Percentiles rank a stretch among this genome's conserved stretches.
Evolutionary conservation across 2,888 invertebrate genomes (phyloP).

Genomic region (Drosophila mayaguana): DNA sequence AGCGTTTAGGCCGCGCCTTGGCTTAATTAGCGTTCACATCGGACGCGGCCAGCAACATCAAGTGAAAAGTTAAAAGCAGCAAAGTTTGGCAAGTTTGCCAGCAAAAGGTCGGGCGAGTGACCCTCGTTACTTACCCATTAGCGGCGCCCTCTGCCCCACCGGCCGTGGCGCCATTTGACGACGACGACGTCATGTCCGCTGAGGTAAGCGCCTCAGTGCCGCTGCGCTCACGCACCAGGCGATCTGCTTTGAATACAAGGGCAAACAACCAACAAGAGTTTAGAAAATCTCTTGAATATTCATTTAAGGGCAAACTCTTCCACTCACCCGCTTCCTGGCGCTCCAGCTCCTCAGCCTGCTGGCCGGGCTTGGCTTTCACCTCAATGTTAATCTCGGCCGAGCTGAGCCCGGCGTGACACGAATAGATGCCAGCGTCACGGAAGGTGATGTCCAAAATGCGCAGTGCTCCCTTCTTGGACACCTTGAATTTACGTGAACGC

Average conservation of each 20-base stretch:
- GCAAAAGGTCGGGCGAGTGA: constrained; percentile 26
- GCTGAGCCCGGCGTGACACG: constrained; percentile 93
- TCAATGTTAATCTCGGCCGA: constrained; percentile 92
- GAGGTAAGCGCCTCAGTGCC: constrained; percentile 84
- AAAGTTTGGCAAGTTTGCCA: constrained; percentile 32
- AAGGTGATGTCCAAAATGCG: constrained; percentile 93
- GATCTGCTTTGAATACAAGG: constrained; percentile 73
- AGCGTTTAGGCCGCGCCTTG: constrained; percentile 3
- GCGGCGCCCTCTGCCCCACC: constrained; percentile 60
- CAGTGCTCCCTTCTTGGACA: constrained; percentile 95
- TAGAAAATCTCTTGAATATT: neutral
- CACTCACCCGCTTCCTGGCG: constrained; percentile 85
- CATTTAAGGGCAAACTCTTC: neutral
- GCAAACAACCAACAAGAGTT: neutral
- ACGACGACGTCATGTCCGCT: constrained; percentile 82
- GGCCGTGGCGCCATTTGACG: constrained; percentile 62
- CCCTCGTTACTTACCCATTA: constrained; percentile 78
- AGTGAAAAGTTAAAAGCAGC: constrained; percentile 34
- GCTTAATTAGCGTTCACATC: constrained; percentile 28
- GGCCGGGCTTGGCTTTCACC: constrained; percentile 92
- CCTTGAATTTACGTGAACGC: constrained; percentile 93
- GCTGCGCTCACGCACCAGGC: constrained; percentile 83
- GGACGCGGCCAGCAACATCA: neutral
- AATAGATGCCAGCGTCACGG: constrained; percentile 93
- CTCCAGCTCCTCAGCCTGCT: constrained; percentile 92